phyloP scores from a whole-genome alignment of 2,797 vertebrate genomes.

The Leuciscus waleckii region DNA sequence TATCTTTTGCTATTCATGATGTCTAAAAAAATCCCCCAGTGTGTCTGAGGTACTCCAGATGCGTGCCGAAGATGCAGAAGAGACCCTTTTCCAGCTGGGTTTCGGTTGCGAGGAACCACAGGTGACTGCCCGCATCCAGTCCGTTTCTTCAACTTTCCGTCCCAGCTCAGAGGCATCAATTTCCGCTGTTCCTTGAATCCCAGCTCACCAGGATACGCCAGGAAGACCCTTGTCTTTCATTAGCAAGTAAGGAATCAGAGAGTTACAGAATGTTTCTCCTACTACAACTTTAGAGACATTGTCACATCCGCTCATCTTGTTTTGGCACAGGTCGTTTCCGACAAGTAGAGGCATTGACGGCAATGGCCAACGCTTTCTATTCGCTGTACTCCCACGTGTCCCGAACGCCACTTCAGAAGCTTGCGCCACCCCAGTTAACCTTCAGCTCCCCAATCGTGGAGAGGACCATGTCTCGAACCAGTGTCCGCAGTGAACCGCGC shows the following conservation, averaged over 20 bases:
- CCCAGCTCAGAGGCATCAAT: conserved; percentile 87
- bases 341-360: conserved; percentile 87
- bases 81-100: conserved; percentile 86
- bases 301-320: not conserved
- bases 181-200: conserved; percentile 90
- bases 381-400: conserved; percentile 92
- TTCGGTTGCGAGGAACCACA: conserved; percentile 85
- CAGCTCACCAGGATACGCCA: conserved; percentile 85
- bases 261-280: not conserved
- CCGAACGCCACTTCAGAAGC: conserved; percentile 85
- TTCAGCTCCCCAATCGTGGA: conserved; percentile 75
- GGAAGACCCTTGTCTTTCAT: conserved; percentile 88
- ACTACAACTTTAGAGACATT: not conserved
- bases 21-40: conserved; percentile 68
- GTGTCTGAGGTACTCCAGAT: conserved; percentile 87
- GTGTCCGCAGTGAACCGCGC: conserved; percentile 73
- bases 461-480: conserved; percentile 66
- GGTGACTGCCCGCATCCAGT: conserved; percentile 82
- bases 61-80: conserved; percentile 86
- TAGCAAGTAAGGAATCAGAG: conserved; percentile 82
- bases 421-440: conserved; percentile 78
- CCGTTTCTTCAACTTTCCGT: conserved; percentile 89
- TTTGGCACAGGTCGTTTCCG: conserved; percentile 86
- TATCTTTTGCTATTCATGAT: not conserved
- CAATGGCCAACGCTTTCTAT: conserved; percentile 88